A percentile compares a stretch with the other conserved stretches of the same genome.
Evolutionary conservation across 2,797 vertebrate genomes (phyloP).

Genomic region (Neomorphus geoffroyi): DNA sequence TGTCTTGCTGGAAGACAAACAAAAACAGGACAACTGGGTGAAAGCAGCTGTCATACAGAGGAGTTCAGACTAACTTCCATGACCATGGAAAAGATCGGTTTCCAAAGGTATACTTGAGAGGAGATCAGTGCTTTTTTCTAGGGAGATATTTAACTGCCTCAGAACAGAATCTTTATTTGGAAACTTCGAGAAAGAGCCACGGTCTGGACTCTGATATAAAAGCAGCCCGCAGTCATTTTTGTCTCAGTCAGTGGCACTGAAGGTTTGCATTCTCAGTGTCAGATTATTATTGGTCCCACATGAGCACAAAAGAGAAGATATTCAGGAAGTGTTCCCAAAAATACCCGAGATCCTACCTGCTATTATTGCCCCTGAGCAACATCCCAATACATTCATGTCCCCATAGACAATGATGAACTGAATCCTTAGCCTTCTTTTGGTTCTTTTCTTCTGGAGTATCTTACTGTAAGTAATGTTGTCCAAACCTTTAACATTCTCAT

Average conservation of each 20-base stretch:
- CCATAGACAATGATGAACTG: not conserved
- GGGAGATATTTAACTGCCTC: not conserved
- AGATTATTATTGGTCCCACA: not conserved
- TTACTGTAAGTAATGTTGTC: conserved; percentile 36
- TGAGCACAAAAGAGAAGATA: not conserved
- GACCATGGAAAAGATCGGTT: not conserved
- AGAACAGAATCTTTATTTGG: not conserved
- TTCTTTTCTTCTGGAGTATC: conserved; percentile 12
- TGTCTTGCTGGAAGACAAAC: not conserved
- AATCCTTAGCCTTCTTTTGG: not conserved
- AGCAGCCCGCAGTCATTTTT: not conserved
- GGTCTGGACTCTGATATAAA: not conserved
- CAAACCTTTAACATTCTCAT: not conserved
- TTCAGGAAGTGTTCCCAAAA: not conserved
- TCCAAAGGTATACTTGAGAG: not conserved
- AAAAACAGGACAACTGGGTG: not conserved
- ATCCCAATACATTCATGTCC: not conserved
- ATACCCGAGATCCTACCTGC: not conserved
- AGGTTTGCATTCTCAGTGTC: not conserved
- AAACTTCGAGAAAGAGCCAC: not conserved
- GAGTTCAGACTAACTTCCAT: not conserved
- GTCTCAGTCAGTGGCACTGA: not conserved
- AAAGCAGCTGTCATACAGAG: not conserved
- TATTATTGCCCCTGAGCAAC: not conserved
- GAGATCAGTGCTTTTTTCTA: not conserved